These are phyloP conservation scores for Cacatua alba DNA, from an alignment of 2,113 vertebrate species.

Conservation along the genomic window DNA sequence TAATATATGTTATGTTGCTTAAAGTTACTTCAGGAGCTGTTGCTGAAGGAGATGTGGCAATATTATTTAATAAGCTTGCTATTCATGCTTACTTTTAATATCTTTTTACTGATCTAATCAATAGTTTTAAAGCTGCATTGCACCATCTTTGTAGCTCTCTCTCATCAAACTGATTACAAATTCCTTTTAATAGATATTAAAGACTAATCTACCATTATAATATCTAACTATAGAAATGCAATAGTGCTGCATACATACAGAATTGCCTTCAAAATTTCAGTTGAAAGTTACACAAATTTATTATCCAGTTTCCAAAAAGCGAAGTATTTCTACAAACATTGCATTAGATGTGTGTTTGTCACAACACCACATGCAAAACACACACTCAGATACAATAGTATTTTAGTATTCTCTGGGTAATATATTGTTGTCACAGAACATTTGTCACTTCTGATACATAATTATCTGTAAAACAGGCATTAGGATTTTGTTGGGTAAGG, in stretches of 20 bases:
- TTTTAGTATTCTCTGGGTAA: background rate
- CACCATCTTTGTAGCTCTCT: background rate
- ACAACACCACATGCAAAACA: background rate
- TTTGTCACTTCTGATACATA: conserved; percentile 51
- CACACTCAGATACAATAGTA: background rate
- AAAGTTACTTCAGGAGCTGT: background rate
- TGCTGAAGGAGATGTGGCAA: background rate
- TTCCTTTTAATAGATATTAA: background rate
- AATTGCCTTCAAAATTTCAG: background rate
- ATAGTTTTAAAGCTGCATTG: background rate
- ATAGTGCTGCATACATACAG: background rate
- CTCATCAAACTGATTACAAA: background rate
- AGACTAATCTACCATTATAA: background rate
- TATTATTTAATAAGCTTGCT: background rate
- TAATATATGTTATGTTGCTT: conserved; percentile 30
- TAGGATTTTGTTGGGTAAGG: conserved; percentile 45
- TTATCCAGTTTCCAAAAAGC: background rate
- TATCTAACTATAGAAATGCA: background rate
- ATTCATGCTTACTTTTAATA: conserved; percentile 11
- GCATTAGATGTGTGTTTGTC: background rate
- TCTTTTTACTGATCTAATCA: conserved; percentile 43
- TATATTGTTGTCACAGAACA: conserved; percentile 36
- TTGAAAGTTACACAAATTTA: background rate
- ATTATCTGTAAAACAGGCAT: conserved; percentile 35
- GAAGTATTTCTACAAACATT: background rate